Conservation (phyloP, 1,140 invertebrate species). For the Drosophila leontia region DNA sequence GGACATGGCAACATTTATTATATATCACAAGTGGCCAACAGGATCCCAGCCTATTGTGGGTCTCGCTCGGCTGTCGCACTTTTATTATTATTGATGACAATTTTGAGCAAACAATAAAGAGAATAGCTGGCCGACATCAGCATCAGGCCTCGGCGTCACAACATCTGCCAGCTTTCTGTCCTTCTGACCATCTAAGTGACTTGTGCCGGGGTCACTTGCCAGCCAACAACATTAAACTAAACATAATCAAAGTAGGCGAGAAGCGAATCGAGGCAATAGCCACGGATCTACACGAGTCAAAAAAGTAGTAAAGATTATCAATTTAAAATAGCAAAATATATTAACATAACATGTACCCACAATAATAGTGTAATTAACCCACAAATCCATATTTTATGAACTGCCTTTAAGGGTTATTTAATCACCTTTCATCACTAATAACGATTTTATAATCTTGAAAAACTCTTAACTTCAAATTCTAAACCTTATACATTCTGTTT, state of each 20-base stretch:
- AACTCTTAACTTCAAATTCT: neutral
- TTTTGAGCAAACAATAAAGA: constrained; percentile 81
- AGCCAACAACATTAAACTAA: constrained; percentile 56
- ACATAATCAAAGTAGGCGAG: constrained; percentile 54
- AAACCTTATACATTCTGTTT: no score
- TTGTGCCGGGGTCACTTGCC: constrained; percentile 45
- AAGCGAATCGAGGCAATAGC: constrained; percentile 18
- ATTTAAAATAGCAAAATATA: no score
- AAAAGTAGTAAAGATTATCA: no score
- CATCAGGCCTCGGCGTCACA: constrained; percentile 23
- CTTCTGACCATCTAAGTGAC: constrained; percentile 42
- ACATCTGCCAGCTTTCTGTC: constrained; percentile 48
- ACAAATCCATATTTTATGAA: no score
- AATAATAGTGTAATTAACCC: no score
- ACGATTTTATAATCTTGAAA: no score
- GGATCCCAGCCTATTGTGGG: constrained; percentile 61
- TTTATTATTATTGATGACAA: constrained; percentile 83
- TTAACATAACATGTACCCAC: no score
- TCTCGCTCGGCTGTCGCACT: constrained; percentile 47
- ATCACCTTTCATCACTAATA: no score
- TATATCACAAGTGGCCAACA: constrained; percentile 72
- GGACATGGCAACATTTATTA: constrained; percentile 74
- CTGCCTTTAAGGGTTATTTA: no score
- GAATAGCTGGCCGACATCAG: constrained; percentile 42
- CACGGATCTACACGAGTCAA: neutral